Evolutionary conservation across 2,888 invertebrate species (phyloP), one percentile per base, ranked within the genome.

Genomic region (Amphipoea lucens): DNA sequence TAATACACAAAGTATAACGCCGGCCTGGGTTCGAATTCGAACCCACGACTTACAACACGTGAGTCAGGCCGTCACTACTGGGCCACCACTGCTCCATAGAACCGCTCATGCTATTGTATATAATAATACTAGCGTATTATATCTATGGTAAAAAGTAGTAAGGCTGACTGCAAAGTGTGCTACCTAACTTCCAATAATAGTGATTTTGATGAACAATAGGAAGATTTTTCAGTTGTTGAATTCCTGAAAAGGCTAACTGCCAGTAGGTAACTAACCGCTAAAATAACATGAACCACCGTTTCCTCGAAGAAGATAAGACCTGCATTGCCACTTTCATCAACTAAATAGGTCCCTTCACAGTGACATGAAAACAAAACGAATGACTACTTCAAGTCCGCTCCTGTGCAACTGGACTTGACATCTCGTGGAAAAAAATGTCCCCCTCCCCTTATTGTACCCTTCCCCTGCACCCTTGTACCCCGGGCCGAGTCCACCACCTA

Each of bases 341-440:
- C 1, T 4, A n/a, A 20, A n/a, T 12, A 51, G n/a, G 2, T 51
- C 36, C 4, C 14, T 42, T 75, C 17, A 76, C 23, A 12, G 36
- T 12, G 12, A 69, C 1, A 57, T 17, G 20, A 29, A 20, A 69
- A 48, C 54, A 54, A 48, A 12, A 12, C 2, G 4, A 12, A 14
- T 51, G 5, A 29, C 20, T 4, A 2, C 3, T 40, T 29, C n/a
- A 57, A 85, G 48, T 86, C 67, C 82, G 77, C 36, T 42, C 67
- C 90, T 88, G 90, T 77, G 51, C 60, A 40, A 71, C 86, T 90
- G 90, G 84, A 85, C 76, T 81, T 90, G 90, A 89, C 90, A 86
- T 86, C 69, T 79, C 73, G 74, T 78, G 40, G 68, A 82, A 77
- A 88, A 88, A 89, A 87, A 87, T 83, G 79, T 82, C 79, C 83